A percentile compares a stretch with the other conserved stretches of the same genome.
Evolutionary conservation across 2,797 vertebrate species (phyloP).

Genomic region (Sebastes minor): DNA sequence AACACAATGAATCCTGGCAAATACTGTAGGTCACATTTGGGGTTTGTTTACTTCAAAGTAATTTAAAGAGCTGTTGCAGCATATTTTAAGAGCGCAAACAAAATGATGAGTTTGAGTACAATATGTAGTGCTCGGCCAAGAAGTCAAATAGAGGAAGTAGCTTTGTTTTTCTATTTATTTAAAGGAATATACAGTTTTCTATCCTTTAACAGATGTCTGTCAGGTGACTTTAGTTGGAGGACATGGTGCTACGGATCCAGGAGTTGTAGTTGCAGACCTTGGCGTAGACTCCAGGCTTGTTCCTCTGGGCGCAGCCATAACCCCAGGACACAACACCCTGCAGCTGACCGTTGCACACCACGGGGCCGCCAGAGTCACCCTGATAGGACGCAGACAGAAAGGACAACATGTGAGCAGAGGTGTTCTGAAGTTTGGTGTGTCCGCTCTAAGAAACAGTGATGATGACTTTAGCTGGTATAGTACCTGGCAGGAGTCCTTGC

Average conservation of each 20-base stretch:
- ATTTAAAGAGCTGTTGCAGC: not conserved
- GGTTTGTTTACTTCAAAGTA: not conserved
- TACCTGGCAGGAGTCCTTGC: conserved; percentile 92
- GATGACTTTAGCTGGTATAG: not conserved
- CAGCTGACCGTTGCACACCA: conserved; percentile 79
- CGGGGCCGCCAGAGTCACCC: conserved; percentile 85
- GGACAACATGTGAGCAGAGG: conserved; percentile 16
- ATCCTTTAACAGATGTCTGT: not conserved
- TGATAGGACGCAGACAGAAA: conserved; percentile 40
- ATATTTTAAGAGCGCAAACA: not conserved
- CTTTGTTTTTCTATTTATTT: not conserved
- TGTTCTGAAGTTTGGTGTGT: not conserved
- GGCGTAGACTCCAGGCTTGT: conserved; percentile 77
- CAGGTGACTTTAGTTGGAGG: conserved; percentile 2
- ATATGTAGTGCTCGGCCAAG: not conserved
- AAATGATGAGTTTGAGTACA: not conserved
- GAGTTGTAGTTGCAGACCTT: conserved; percentile 26
- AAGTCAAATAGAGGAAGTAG: not conserved
- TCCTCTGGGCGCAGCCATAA: conserved; percentile 79
- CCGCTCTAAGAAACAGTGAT: not conserved
- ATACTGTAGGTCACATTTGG: not conserved
- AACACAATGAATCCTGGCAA: not conserved
- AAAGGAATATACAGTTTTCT: not conserved
- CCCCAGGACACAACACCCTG: conserved; percentile 87
- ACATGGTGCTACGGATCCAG: conserved; percentile 33